phyloP scores from a whole-genome alignment of 2,797 vertebrate species.

The Delichon dasypus region DNA sequence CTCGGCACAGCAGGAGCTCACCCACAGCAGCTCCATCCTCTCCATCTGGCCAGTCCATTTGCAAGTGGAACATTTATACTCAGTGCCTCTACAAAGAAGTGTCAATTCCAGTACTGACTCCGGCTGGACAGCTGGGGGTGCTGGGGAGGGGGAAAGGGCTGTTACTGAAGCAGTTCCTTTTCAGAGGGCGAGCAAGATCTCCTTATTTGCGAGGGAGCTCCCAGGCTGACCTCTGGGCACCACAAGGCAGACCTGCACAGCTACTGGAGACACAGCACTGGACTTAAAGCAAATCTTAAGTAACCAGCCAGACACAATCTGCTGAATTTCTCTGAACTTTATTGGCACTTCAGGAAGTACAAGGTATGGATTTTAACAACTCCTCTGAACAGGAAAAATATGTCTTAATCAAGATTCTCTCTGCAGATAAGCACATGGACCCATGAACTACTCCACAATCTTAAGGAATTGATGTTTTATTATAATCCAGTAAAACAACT shows the following conservation, averaged over 20 bases:
- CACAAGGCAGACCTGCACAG: not conserved
- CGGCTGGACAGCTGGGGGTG: not conserved
- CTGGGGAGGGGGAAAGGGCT: not conserved
- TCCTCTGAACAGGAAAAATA: conserved; percentile 46
- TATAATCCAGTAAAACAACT: conserved; percentile 48
- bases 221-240: not conserved
- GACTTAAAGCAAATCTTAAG: not conserved
- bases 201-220: accelerated
- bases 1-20: accelerated
- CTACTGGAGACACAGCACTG: not conserved
- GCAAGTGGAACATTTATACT: not conserved
- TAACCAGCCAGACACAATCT: conserved; percentile 50
- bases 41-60: not conserved
- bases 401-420: conserved; percentile 13
- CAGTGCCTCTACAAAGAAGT: not conserved
- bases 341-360: conserved; percentile 80
- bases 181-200: not conserved
- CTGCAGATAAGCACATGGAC: conserved; percentile 4
- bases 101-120: not conserved
- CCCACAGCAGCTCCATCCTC: not conserved
- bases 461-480: conserved; percentile 40
- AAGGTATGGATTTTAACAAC: conserved; percentile 69
- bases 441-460: conserved; percentile 21
- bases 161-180: not conserved
- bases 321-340: conserved; percentile 75